A percentile compares a stretch with the other conserved stretches of the same genome.
Conservation (phyloP, 2,113 vertebrate species). For the Sinosuthora webbiana region DNA sequence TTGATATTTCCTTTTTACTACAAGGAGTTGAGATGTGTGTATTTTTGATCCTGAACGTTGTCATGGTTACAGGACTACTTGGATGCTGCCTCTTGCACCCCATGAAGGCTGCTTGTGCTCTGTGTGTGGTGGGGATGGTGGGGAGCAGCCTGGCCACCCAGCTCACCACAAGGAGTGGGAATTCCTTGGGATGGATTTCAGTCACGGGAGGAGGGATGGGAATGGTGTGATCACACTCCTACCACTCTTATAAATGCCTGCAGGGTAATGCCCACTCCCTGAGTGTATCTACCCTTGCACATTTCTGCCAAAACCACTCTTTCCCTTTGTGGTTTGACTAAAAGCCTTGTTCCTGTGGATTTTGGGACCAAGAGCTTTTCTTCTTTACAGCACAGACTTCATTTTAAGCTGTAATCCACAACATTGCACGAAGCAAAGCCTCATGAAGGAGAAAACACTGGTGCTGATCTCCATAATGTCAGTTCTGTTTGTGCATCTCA, state of each 20-base stretch:
- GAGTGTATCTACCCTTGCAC: not conserved
- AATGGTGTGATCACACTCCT: not conserved
- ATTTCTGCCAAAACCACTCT: not conserved
- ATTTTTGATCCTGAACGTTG: conserved; percentile 36
- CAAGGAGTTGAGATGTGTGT: conserved; percentile 7
- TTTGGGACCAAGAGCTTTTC: not conserved
- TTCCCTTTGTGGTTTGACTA: not conserved
- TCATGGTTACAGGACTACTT: conserved; percentile 43
- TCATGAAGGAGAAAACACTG: not conserved
- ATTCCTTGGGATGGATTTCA: not conserved
- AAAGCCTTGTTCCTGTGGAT: not conserved
- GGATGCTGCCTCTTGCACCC: conserved; percentile 13
- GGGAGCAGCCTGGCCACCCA: not conserved
- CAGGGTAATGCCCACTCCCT: not conserved
- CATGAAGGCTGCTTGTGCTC: not conserved
- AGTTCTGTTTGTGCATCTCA: not conserved
- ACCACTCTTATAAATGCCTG: not conserved
- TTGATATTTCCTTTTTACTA: conserved; percentile 40
- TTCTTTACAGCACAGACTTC: not conserved
- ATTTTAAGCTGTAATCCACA: not conserved
- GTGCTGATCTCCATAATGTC: not conserved
- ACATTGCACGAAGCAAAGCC: not conserved
- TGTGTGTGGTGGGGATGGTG: not conserved
- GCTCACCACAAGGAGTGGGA: not conserved
- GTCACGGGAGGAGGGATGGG: not conserved